phyloP scores from a whole-genome alignment of 2,113 vertebrate species.

The Grammomys dolichurus region DNA sequence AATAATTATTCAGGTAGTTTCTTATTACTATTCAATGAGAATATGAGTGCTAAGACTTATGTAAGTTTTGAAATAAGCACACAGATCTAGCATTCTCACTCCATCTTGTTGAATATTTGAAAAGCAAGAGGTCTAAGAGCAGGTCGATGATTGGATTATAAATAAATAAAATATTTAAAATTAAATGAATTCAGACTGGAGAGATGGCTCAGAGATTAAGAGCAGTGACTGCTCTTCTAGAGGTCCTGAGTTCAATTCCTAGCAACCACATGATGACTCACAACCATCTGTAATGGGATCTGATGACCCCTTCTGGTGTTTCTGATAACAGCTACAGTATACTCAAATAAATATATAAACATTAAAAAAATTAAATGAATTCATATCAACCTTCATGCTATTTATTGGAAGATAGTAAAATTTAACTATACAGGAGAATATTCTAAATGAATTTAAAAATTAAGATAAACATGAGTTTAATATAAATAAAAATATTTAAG shows the following conservation, averaged over 20 bases:
- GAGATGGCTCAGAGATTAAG: too few relatives aligned
- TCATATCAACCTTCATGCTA: not conserved
- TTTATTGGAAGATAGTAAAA: not conserved
- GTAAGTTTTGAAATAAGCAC: not conserved
- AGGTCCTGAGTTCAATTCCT: too few relatives aligned
- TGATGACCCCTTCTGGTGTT: too few relatives aligned
- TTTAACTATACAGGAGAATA: not conserved
- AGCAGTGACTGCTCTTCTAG: too few relatives aligned
- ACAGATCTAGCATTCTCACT: not conserved
- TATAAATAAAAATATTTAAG: too few relatives aligned
- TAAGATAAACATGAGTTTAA: not conserved
- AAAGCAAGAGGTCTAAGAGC: too few relatives aligned
- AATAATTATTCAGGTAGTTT: not conserved
- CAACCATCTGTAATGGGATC: too few relatives aligned
- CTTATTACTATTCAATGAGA: not conserved
- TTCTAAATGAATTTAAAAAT: slow-evolving; percentile 26
- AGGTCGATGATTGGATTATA: too few relatives aligned
- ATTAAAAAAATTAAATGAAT: not conserved
- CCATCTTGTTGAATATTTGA: not conserved
- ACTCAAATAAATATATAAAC: too few relatives aligned
- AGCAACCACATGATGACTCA: too few relatives aligned
- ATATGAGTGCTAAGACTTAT: not conserved
- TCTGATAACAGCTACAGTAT: too few relatives aligned
- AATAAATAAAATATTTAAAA: too few relatives aligned
- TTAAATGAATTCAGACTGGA: not conserved